A percentile compares a stretch with the other conserved stretches of the same genome.
Evolutionary conservation across 2,113 vertebrate genomes (phyloP).

Genomic region (Petrocephalus microphthalmus): DNA sequence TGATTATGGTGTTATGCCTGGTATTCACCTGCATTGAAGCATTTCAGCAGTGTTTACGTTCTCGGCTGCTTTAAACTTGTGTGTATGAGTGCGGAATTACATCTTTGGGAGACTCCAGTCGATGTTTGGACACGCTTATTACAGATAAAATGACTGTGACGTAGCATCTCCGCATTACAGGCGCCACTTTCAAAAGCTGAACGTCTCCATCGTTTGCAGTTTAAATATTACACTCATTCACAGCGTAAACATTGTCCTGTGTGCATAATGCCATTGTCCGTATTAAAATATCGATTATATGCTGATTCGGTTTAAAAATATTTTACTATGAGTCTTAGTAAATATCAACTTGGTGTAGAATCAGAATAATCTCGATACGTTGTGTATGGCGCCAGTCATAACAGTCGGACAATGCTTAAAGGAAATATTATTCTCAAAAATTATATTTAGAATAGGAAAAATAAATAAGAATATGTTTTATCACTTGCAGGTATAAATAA

Average conservation of each 20-base stretch:
- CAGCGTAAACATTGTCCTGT: not conserved
- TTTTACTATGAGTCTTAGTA: not conserved
- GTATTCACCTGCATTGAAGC: not conserved
- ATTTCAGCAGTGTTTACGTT: not conserved
- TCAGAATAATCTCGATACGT: not conserved
- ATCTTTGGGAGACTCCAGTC: not conserved
- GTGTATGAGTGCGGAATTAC: not conserved
- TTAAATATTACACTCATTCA: not conserved
- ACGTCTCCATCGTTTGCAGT: not conserved
- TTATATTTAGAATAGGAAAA: not conserved
- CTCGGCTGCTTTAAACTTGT: not conserved
- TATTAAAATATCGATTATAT: not conserved
- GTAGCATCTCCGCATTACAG: not conserved
- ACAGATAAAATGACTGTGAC: slow-evolving; percentile 12
- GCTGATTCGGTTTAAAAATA: not conserved
- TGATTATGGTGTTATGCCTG: not conserved
- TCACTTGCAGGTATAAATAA: not conserved
- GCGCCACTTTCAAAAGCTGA: slow-evolving; percentile 20
- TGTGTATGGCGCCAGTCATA: not conserved
- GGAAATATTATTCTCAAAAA: not conserved
- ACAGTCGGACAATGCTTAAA: not conserved
- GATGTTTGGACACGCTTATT: not conserved
- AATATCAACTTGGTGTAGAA: not conserved
- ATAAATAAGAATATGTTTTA: not conserved
- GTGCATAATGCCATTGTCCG: not conserved